Percentiles rank a stretch among this genome's conserved stretches.
Conservation (phyloP, 1,140 invertebrate species). For the Leptoteleia sp. region DNA sequence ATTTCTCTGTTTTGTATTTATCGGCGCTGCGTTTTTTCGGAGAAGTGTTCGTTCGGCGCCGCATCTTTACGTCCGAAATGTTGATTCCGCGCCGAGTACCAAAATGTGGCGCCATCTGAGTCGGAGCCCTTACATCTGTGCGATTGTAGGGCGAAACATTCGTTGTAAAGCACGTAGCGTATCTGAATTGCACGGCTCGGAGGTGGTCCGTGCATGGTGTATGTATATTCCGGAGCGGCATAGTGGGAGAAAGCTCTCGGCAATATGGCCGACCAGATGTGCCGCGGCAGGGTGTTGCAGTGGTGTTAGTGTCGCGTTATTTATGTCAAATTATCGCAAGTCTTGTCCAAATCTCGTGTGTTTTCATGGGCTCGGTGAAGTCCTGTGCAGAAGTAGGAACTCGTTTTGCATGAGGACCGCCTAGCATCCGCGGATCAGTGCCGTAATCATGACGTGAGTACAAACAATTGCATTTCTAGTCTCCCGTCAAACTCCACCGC, state of each 20-base stretch:
- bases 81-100: no score
- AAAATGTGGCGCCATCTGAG: not conserved
- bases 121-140: no score
- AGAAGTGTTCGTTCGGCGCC: no score
- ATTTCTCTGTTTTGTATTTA: no score
- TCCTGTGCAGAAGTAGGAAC: constrained; percentile 76
- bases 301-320: constrained; percentile 79
- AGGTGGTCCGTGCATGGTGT: constrained; percentile 3
- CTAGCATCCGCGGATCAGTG: constrained; percentile 77
- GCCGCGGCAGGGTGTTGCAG: constrained; percentile 77
- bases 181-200: not conserved
- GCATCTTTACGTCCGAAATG: no score
- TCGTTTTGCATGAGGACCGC: constrained; percentile 77
- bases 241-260: constrained; percentile 47
- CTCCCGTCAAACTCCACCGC: not conserved
- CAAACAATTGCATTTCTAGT: constrained; percentile 2
- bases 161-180: no score
- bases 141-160: no score
- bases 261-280: constrained; percentile 80
- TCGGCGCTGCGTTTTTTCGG: no score
- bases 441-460: constrained; percentile 80
- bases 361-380: constrained; percentile 80
- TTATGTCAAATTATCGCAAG: constrained; percentile 80
- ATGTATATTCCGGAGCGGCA: constrained; percentile 8
- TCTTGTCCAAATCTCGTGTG: constrained; percentile 79